phyloP scores from a whole-genome alignment of 2,113 vertebrate genomes.

The Tachuris rubrigastra region DNA sequence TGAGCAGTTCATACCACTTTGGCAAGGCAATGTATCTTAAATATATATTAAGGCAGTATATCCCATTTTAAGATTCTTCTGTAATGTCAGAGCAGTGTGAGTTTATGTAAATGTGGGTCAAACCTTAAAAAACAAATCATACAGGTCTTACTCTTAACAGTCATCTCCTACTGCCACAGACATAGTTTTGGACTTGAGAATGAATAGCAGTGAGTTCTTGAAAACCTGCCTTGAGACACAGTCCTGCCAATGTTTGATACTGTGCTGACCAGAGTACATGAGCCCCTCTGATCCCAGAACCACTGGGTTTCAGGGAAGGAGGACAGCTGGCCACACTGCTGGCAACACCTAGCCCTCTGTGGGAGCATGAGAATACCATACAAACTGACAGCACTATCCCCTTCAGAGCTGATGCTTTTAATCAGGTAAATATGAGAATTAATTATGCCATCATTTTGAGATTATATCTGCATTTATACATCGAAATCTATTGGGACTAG shows the following conservation, averaged over 20 bases:
- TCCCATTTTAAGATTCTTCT: background rate
- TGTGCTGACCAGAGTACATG: background rate
- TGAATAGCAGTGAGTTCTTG: background rate
- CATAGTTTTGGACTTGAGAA: background rate
- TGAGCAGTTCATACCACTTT: background rate
- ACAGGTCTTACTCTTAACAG: background rate
- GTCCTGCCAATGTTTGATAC: background rate
- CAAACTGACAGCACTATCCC: background rate
- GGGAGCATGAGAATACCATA: background rate
- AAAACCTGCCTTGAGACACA: background rate
- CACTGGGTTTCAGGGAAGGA: background rate
- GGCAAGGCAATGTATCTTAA: background rate
- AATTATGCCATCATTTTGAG: background rate
- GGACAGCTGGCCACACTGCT: background rate
- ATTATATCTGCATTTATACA: background rate
- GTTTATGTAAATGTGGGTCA: background rate
- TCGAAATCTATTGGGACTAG: background rate
- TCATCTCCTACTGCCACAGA: background rate
- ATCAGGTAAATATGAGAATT: background rate
- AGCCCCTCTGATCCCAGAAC: background rate
- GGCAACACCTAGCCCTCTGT: background rate
- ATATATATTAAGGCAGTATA: background rate
- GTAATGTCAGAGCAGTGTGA: background rate
- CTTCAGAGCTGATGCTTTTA: background rate
- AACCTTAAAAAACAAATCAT: background rate